Evolutionary conservation across 2,888 invertebrate genomes (phyloP).

Genomic region (Tillus elongatus): DNA sequence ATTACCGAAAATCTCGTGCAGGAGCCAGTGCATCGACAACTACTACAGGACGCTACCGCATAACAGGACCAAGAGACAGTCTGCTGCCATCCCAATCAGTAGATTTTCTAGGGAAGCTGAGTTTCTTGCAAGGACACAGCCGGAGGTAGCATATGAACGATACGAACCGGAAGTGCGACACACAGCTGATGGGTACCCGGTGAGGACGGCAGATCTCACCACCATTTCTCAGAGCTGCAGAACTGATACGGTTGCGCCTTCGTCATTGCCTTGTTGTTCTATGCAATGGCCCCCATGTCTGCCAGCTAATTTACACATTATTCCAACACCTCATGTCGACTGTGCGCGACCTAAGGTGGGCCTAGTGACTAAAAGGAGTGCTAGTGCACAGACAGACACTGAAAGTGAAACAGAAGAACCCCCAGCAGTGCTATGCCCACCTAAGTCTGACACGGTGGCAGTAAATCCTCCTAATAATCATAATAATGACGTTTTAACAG

Average conservation of each 20-base stretch:
- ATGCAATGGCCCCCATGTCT: constrained; percentile 47
- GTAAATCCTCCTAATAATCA: constrained; percentile 19
- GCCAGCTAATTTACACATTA: constrained; percentile 37
- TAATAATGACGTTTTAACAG: constrained; percentile 27
- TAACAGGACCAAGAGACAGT: constrained; percentile 50
- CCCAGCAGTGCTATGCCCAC: constrained; percentile 2
- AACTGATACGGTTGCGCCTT: constrained; percentile 50
- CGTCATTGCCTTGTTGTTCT: constrained; percentile 40
- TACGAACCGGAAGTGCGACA: constrained; percentile 51
- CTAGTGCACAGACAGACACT: constrained; percentile 33
- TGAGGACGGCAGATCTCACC: constrained; percentile 44
- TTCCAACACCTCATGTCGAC: constrained; percentile 17
- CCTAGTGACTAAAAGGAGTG: constrained; percentile 25
- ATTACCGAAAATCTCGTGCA: constrained; percentile 52
- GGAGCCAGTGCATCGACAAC: constrained; percentile 23
- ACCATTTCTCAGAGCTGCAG: constrained; percentile 48
- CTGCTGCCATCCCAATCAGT: constrained; percentile 46
- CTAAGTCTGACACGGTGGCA: constrained; percentile 13
- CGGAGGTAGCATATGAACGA: constrained; percentile 44
- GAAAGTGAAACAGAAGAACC: constrained; percentile 18
- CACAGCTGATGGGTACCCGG: constrained; percentile 57
- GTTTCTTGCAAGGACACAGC: constrained; percentile 47
- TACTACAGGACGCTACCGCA: constrained; percentile 67
- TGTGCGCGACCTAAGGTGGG: constrained; percentile 9
- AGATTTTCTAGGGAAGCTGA: constrained; percentile 57